Evolutionary conservation across 2,888 invertebrate species (phyloP), one percentile per base, ranked within the genome.

Genomic region (Caenorhabditis drosophilae): DNA sequence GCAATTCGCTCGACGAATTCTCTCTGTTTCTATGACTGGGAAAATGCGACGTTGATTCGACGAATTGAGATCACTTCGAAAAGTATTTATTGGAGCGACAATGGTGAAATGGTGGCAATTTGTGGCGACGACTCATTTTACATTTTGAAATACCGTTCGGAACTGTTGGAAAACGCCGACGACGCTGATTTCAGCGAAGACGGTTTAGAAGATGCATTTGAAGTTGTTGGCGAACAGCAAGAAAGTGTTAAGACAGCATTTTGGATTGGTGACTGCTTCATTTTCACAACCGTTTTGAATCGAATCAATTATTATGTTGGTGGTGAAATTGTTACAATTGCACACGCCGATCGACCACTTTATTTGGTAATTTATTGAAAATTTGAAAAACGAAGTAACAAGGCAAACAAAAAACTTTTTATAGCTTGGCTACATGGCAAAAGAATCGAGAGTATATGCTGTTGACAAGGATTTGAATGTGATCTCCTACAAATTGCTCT

Each of bases 221-320:
- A 95, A 36, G 81, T 84, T 23, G 63, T 81, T 70, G 80, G 80
- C 40, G 82, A 83, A 52, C 76, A 78, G 25, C 4, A 61, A 6
- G 83, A 82, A 55, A 50, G 47, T 15, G 76, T 83, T 12, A 75
- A 75, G 55, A 82, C 83, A 9, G 81, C 70, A 2, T 70, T 79
- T 55, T 83, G 83, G 83, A 73, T 83, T 52, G 83, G 98, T 4
- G 98, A 98, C 85, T 99, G 98, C 84, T 98, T 99, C 85, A 96
- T 99, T 78, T 99, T 98, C 86, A 98, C 98, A 0, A 98, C 98
- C 85, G 90, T 92, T 27, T 90, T 95, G 1, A 97, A 98, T 86
- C 89, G 97, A 63, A 90, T 99, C 71, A 97, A 97, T 85, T 99
- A 99, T 85, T 98, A 95, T 84, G 98, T 99, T 18, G 98, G 98